A percentile compares a stretch with the other conserved stretches of the same genome.
Conservation (phyloP, 2,797 vertebrate genomes). For the Saxicola maurus region DNA sequence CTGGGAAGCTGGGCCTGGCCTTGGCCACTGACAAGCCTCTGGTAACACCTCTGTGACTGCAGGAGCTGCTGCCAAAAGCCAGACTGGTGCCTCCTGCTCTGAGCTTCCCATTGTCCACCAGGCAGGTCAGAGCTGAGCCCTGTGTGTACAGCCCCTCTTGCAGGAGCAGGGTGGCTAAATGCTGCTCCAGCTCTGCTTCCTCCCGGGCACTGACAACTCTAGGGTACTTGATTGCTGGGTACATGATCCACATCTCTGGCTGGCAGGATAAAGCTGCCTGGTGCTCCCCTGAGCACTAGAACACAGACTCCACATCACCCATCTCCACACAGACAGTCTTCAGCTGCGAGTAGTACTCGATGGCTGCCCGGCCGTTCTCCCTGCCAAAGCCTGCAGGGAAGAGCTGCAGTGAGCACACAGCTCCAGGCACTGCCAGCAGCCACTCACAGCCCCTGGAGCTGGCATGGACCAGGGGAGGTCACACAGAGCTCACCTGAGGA, state of each 20-base stretch:
- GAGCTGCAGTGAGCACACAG: neutral
- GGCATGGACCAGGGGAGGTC: neutral
- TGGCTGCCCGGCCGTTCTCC: slow-evolving; percentile 89
- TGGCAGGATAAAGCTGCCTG: neutral
- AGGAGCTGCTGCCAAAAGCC: neutral
- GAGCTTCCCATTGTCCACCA: neutral
- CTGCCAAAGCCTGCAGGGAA: slow-evolving; percentile 87
- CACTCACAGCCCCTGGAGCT: neutral
- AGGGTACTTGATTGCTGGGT: neutral
- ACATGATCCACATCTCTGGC: neutral
- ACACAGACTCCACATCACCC: slow-evolving; percentile 86
- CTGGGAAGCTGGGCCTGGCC: neutral
- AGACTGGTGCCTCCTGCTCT: neutral
- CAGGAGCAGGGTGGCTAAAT: neutral
- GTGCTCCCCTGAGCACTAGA: slow-evolving; percentile 60
- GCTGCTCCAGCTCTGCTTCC: neutral
- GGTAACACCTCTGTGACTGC: neutral
- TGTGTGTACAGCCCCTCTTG: too few species aligned
- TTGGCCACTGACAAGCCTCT: neutral
- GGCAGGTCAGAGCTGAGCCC: neutral
- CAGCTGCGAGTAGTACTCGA: slow-evolving; percentile 92
- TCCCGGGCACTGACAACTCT: neutral
- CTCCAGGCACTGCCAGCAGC: neutral
- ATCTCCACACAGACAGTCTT: slow-evolving; percentile 95
- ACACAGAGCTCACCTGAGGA: slow-evolving; percentile 81